Conservation (phyloP, 1,140 invertebrate genomes). For the Thaumetopoea pityocampa region DNA sequence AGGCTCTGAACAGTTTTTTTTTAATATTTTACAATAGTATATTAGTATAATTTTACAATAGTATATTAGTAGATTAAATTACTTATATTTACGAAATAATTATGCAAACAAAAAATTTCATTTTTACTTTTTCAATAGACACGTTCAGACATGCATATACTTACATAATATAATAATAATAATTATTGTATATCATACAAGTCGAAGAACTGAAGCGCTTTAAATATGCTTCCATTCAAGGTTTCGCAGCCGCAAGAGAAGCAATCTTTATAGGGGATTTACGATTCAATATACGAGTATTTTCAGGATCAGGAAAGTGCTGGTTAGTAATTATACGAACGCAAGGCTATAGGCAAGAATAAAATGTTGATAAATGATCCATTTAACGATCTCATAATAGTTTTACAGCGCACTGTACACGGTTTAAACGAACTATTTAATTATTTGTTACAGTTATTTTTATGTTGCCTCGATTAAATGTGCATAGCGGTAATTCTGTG, state of each 20-base stretch:
- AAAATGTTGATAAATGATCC: slow-evolving; percentile 5
- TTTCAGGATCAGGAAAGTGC: slow-evolving; percentile 13
- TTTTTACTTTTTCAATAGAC: too few species aligned
- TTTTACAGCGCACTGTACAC: too few species aligned
- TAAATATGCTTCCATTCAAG: slow-evolving; percentile 11
- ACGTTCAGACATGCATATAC: too few species aligned
- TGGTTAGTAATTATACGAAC: slow-evolving; percentile 7
- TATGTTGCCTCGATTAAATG: background rate
- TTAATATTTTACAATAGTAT: too few species aligned
- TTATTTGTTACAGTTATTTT: too few species aligned
- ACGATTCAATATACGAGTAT: slow-evolving; percentile 13
- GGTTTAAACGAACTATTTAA: too few species aligned
- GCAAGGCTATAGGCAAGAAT: background rate
- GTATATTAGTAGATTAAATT: too few species aligned
- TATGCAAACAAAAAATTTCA: too few species aligned
- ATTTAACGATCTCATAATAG: slow-evolving; percentile 7
- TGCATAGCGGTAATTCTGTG: slow-evolving; percentile 1
- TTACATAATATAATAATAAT: too few species aligned
- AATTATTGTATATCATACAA: slow-evolving; percentile 8
- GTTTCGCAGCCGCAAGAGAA: slow-evolving; percentile 6
- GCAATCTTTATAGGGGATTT: slow-evolving; percentile 18
- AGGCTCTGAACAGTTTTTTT: too few species aligned
- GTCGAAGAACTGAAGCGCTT: slow-evolving; percentile 6
- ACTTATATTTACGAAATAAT: too few species aligned
- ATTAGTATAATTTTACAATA: too few species aligned